Conservation (phyloP, 2,113 vertebrate species). For the Scartelaos histophorus region DNA sequence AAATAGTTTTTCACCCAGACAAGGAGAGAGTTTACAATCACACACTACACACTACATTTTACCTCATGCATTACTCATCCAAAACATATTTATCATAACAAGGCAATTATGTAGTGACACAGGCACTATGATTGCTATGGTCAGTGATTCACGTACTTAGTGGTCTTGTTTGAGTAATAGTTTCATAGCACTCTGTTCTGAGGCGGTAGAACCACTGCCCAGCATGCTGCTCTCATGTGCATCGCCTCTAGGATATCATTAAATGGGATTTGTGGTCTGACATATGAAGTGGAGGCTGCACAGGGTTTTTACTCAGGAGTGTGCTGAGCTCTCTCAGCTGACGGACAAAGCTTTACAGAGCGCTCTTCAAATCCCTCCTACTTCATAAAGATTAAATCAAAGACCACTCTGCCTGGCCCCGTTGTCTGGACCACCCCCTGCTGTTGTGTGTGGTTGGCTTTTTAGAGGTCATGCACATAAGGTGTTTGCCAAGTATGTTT, state of each 20-base stretch:
- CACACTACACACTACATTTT: not conserved
- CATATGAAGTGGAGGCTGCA: conserved; percentile 65
- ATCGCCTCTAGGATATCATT: conserved; percentile 72
- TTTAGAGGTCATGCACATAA: not conserved
- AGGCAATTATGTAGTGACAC: not conserved
- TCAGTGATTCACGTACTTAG: conserved; percentile 27
- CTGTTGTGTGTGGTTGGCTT: conserved; percentile 4
- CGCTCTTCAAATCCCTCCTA: conserved; percentile 61
- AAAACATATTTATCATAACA: not conserved
- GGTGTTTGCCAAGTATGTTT: not conserved
- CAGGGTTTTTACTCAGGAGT: conserved; percentile 40
- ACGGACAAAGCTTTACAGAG: conserved; percentile 47
- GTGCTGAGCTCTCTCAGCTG: conserved; percentile 56
- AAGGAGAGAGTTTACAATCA: not conserved
- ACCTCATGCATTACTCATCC: not conserved
- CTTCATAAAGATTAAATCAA: conserved; percentile 69
- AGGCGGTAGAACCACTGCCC: conserved; percentile 23
- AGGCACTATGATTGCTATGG: conserved; percentile 1
- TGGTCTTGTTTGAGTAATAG: conserved; percentile 33
- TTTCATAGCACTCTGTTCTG: conserved; percentile 21
- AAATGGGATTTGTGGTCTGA: conserved; percentile 71
- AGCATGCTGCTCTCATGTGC: conserved; percentile 38
- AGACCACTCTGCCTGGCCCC: conserved; percentile 60
- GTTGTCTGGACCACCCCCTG: conserved; percentile 23
- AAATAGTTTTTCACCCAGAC: too few species aligned